Conservation (phyloP, 2,888 invertebrate genomes). For the Odontocerum albicorne region DNA sequence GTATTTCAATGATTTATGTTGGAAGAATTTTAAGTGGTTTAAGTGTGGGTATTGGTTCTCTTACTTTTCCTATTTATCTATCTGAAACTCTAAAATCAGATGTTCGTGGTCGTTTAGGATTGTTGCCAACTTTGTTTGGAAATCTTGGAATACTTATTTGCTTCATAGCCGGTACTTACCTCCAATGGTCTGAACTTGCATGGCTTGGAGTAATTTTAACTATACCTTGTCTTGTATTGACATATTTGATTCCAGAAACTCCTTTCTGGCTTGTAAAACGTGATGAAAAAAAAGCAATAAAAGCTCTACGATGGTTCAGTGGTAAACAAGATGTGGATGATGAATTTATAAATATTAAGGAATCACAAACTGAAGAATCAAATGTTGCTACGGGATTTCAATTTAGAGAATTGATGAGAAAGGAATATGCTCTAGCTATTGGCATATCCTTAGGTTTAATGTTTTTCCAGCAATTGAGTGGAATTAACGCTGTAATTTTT, state of each 20-base stretch:
- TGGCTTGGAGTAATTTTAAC: conserved; percentile 75
- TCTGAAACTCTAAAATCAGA: conserved; percentile 93
- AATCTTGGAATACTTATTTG: conserved; percentile 80
- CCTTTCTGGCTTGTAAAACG: conserved; percentile 89
- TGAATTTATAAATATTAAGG: conserved; percentile 75
- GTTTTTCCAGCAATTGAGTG: conserved; percentile 94
- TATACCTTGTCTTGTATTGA: conserved; percentile 74
- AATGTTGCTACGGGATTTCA: conserved; percentile 58
- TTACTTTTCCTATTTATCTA: conserved; percentile 88
- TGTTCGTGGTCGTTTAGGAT: conserved; percentile 86
- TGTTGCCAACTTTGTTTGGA: conserved; percentile 85
- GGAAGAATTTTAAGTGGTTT: conserved; percentile 86
- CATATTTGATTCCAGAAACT: conserved; percentile 88
- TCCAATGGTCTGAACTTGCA: conserved; percentile 82
- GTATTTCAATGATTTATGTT: conserved; percentile 72
- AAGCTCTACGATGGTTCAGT: conserved; percentile 80
- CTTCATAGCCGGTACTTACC: conserved; percentile 75
- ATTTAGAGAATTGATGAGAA: conserved; percentile 70
- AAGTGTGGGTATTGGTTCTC: conserved; percentile 83
- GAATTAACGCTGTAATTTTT: conserved; percentile 95
- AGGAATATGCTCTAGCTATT: conserved; percentile 74
- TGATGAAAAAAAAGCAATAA: conserved; percentile 68
- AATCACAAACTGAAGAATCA: conserved; percentile 68
- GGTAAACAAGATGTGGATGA: conserved; percentile 77
- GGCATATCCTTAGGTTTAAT: conserved; percentile 84